Evolutionary conservation across 2,888 invertebrate genomes (phyloP).

Genomic region (Operophtera brumata): DNA sequence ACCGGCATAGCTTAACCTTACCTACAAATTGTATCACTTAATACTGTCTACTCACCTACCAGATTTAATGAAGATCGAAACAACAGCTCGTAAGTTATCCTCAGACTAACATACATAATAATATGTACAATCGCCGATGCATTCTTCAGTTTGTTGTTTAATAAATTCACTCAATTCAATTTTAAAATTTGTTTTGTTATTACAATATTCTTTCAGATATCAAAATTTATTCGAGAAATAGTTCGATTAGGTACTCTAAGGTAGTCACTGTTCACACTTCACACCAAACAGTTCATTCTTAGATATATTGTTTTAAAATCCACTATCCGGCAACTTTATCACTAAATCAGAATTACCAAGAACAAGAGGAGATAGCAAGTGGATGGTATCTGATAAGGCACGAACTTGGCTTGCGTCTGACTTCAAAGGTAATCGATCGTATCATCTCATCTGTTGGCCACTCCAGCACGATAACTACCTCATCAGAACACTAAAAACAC

Average conservation of each 20-base stretch:
- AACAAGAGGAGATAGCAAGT: slow-evolving; percentile 21
- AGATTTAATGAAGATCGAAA: no score
- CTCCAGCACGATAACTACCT: slow-evolving; percentile 9
- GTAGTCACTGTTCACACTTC: neutral
- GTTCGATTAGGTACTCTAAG: neutral
- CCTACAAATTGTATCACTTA: no score
- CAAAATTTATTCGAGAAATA: slow-evolving; percentile 4
- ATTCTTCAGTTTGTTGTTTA: neutral
- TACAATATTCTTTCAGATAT: neutral
- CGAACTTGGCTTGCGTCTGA: slow-evolving; percentile 19
- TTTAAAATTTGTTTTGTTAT: slow-evolving; percentile 13
- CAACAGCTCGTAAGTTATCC: no score
- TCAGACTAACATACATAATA: no score
- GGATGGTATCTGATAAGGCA: slow-evolving; percentile 24
- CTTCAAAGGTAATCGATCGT: slow-evolving; percentile 19
- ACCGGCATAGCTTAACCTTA: no score
- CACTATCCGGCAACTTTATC: slow-evolving; percentile 2
- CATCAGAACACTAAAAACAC: neutral
- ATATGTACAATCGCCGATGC: neutral
- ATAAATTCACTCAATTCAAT: slow-evolving; percentile 1
- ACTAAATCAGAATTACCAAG: slow-evolving; percentile 17
- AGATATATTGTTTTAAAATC: neutral
- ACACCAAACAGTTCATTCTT: neutral
- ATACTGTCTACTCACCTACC: no score
- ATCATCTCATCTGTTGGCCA: slow-evolving; percentile 19